These are phyloP conservation scores for Agrypnia vestita DNA, from an alignment of 1,140 invertebrate species.

Conservation along the genomic window DNA sequence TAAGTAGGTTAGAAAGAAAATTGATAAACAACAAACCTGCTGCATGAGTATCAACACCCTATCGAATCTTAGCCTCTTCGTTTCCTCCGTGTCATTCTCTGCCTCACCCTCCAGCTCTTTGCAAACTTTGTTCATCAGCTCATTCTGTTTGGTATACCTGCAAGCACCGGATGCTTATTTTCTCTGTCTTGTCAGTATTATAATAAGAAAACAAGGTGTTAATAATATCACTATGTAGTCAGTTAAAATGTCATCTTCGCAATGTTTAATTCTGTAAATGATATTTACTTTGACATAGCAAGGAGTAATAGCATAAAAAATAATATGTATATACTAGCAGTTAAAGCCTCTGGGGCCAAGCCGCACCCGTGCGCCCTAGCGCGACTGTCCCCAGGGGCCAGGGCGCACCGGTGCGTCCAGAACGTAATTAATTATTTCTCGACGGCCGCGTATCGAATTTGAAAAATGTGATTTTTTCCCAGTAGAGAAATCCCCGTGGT, in stretches of 20 bases:
- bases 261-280: not conserved
- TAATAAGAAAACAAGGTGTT: not conserved
- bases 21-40: constrained; percentile 72
- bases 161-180: not conserved
- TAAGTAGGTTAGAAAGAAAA: constrained; percentile 16
- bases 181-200: not conserved
- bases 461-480: no score
- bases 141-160: constrained; percentile 83
- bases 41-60: constrained; percentile 87
- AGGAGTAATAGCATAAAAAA: not conserved
- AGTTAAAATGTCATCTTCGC: not conserved
- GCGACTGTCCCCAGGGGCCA: no score
- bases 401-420: no score
- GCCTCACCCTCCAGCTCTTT: constrained; percentile 84
- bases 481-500: no score
- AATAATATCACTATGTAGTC: not conserved
- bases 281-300: no score
- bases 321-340: no score
- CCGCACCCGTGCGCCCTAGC: no score
- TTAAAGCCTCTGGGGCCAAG: no score
- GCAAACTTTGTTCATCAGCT: constrained; percentile 84
- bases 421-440: no score
- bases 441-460: no score
- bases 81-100: constrained; percentile 79
- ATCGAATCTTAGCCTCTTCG: constrained; percentile 85